Base-by-base conservation (phyloP, 2,797 vertebrate genomes). In the Orientallactaga sibirica region DNA sequence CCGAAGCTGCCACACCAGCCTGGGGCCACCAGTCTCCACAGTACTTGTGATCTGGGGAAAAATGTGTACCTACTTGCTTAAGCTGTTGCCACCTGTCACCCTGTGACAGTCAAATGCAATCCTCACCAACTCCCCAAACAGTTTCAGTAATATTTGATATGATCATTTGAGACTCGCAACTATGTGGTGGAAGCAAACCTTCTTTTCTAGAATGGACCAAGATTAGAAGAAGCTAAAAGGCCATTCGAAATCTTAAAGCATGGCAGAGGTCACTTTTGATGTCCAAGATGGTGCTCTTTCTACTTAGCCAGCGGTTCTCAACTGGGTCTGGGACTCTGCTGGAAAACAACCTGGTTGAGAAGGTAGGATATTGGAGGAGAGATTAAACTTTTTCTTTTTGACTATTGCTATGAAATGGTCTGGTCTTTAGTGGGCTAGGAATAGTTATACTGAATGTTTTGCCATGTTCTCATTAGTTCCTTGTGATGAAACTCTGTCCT, bases 81-180 rank as follows among this genome's bases (percentile, higher is more conserved):
- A 89, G 52, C 48, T 58, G 7, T 58, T 62, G 27, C 64, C 83
- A 55, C 25, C 27, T 71, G 33, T 58, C 14, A 62, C 80, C 73
- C 58, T 79, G 61, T 73, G 55, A 77, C 29, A 43, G 67, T 11
- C 75, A 73, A 62, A 61, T 48, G 15, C 19, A 67, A 22, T 88
- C 19, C 33, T 74, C 61, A 79, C 25, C 70, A 84, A 55, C 66
- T 64, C 8, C 25, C 41, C 37, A 64, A 71, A 52, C 68, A 81
- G 43, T 58, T n/a, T 91, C 84, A 64, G 58, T 66, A 77, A 68
- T 81, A 89, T 76, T 91, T 94, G 58, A 77, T 79, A 41, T 77
- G 48, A 25, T 88, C 27, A 33, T 58, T 89, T 73, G 80, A 89
- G 78, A 77, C 73, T 88, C 80, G 77, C 27, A 61, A 55, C 5